Conservation (phyloP, 2,113 vertebrate genomes). For the Brienomyrus brachyistius region DNA sequence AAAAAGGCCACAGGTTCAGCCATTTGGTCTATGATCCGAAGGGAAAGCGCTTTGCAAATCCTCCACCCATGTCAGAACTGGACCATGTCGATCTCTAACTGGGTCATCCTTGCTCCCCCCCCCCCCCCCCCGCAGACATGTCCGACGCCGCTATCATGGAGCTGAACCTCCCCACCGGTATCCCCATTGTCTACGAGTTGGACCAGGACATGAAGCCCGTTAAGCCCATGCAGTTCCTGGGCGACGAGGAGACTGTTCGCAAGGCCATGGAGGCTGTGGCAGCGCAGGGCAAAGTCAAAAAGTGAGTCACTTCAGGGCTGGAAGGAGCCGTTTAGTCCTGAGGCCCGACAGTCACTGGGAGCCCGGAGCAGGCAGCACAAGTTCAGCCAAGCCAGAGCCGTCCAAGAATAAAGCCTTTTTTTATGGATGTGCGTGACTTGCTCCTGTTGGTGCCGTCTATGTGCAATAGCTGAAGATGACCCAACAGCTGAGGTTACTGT, state of each 20-base stretch:
- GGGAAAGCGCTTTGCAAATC: neutral
- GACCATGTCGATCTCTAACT: neutral
- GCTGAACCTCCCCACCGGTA: conserved; percentile 92
- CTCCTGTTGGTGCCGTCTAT: neutral
- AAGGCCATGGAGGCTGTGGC: conserved; percentile 97
- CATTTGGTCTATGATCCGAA: neutral
- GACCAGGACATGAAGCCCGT: conserved; percentile 89
- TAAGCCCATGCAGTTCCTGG: conserved; percentile 94
- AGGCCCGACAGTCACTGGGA: neutral
- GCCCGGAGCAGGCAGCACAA: neutral
- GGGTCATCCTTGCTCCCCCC: neutral
- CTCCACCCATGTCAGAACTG: neutral
- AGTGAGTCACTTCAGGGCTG: conserved; percentile 53
- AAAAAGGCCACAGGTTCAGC: neutral
- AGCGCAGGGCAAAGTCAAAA: conserved; percentile 95
- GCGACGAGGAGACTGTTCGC: conserved; percentile 88
- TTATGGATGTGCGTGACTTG: neutral
- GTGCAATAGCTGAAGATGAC: neutral
- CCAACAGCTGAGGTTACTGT: neutral
- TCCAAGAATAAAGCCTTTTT: neutral
- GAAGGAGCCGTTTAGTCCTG: conserved; percentile 28
- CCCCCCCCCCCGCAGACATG: conserved; percentile 72
- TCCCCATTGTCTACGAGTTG: conserved; percentile 92
- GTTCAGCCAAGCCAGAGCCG: neutral
- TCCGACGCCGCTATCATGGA: conserved; percentile 97